Conservation (phyloP, 2,113 vertebrate genomes). For the Anolis carolinensis region DNA sequence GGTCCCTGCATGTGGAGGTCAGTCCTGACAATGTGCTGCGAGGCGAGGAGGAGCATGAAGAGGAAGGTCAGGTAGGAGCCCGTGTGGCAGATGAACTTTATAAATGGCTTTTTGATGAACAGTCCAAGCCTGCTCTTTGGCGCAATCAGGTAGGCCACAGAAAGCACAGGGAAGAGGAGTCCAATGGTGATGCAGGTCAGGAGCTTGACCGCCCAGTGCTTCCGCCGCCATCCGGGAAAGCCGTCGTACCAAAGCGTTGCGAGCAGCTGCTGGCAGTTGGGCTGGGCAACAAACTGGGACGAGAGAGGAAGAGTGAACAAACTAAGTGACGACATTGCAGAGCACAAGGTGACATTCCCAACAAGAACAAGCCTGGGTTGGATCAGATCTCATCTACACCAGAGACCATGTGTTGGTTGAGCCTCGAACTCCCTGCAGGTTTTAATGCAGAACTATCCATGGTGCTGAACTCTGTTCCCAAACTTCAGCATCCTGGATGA, state of each 20-base stretch:
- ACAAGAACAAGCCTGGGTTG: too few species aligned
- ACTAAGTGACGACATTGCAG: not conserved
- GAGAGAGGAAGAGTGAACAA: not conserved
- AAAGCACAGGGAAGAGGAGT: constrained; percentile 91
- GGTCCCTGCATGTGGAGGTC: constrained; percentile 96
- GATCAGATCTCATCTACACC: too few species aligned
- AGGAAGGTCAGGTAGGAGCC: constrained; percentile 97
- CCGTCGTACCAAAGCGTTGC: constrained; percentile 97
- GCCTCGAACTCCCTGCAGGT: too few species aligned
- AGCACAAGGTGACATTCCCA: too few species aligned
- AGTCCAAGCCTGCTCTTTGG: constrained; percentile 92
- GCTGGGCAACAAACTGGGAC: constrained; percentile 93
- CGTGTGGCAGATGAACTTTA: constrained; percentile 98
- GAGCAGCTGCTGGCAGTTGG: constrained; percentile 97
- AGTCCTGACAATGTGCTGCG: constrained; percentile 94
- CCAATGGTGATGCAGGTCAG: constrained; percentile 95
- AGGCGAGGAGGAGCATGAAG: constrained; percentile 94
- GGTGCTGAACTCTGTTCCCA: too few species aligned
- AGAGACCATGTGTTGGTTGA: too few species aligned
- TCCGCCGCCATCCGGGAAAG: constrained; percentile 95
- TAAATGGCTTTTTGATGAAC: constrained; percentile 98
- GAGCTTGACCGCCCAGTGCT: constrained; percentile 96
- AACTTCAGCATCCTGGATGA: not conserved
- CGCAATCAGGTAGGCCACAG: constrained; percentile 90
- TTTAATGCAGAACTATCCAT: not conserved